Conservation (phyloP, 2,888 invertebrate species). For the Diaphora mendica region DNA sequence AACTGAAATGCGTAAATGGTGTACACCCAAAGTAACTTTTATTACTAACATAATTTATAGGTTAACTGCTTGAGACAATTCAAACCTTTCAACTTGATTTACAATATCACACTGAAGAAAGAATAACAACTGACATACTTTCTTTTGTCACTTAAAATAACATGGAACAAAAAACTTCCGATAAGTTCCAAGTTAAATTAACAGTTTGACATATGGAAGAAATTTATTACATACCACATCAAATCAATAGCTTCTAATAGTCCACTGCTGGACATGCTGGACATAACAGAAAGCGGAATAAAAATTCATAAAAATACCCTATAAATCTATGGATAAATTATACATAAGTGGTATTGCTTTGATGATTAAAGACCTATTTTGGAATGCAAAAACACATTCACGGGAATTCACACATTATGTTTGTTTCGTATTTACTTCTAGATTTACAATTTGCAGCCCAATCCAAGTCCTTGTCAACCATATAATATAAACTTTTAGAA, state of each 20-base stretch:
- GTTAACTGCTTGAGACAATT: neutral
- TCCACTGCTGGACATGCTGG: too few species aligned
- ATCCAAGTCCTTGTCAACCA: neutral
- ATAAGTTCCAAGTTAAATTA: too few species aligned
- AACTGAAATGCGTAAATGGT: neutral
- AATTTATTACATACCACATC: too few species aligned
- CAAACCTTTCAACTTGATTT: neutral
- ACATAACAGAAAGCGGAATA: neutral
- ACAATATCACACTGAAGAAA: too few species aligned
- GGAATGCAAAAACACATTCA: neutral
- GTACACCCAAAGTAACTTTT: neutral
- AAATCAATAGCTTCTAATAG: too few species aligned
- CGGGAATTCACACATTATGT: neutral
- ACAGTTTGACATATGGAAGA: too few species aligned
- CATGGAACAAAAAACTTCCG: too few species aligned
- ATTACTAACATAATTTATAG: neutral
- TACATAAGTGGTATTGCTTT: neutral
- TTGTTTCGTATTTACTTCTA: neutral
- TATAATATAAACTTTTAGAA: neutral
- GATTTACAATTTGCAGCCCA: neutral
- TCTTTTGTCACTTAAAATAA: too few species aligned
- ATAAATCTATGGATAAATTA: neutral
- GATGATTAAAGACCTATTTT: neutral
- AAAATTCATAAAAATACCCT: neutral
- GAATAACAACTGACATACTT: too few species aligned